phyloP scores from a whole-genome alignment of 2,888 invertebrate species.

The Pseudanteris insignis region DNA sequence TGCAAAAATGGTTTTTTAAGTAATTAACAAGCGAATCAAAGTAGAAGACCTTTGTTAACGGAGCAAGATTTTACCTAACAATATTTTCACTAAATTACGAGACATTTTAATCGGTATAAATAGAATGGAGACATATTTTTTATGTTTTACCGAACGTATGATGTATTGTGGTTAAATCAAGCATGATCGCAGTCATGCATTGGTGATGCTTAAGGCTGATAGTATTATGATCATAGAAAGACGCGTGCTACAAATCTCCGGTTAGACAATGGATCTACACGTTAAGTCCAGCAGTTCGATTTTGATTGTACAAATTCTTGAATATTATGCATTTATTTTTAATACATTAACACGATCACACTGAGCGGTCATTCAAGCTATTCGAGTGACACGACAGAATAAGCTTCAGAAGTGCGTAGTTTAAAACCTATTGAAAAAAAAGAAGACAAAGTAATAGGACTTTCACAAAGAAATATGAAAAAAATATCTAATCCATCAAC shows the following conservation, averaged over 20 bases:
- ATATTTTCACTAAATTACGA: constrained; percentile 41
- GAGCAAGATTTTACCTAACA: constrained; percentile 8
- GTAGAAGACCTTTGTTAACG: constrained; percentile 11
- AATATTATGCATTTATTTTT: constrained; percentile 27
- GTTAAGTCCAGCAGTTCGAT: constrained; percentile 34
- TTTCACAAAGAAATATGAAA: constrained; percentile 1
- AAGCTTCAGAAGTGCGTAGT: constrained; percentile 6
- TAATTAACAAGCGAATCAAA: constrained; percentile 32
- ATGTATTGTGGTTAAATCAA: constrained; percentile 38
- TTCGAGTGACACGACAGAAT: constrained; percentile 15
- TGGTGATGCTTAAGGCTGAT: constrained; percentile 44
- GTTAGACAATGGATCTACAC: constrained; percentile 23
- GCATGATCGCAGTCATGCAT: constrained; percentile 21
- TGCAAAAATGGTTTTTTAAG: constrained; percentile 20
- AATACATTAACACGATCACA: constrained; percentile 29
- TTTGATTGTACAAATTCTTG: constrained; percentile 38
- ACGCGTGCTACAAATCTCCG: constrained; percentile 24
- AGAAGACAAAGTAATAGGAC: not conserved
- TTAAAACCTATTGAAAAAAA: constrained; percentile 4
- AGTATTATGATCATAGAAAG: constrained; percentile 37
- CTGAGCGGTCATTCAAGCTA: constrained; percentile 25
- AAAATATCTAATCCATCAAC: constrained; percentile 32
- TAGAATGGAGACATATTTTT: constrained; percentile 34
- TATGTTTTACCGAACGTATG: constrained; percentile 38
- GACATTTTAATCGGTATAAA: constrained; percentile 29